Evolutionary conservation across 1,140 invertebrate species (phyloP).

Genomic region (Drosophila ogumai): DNA sequence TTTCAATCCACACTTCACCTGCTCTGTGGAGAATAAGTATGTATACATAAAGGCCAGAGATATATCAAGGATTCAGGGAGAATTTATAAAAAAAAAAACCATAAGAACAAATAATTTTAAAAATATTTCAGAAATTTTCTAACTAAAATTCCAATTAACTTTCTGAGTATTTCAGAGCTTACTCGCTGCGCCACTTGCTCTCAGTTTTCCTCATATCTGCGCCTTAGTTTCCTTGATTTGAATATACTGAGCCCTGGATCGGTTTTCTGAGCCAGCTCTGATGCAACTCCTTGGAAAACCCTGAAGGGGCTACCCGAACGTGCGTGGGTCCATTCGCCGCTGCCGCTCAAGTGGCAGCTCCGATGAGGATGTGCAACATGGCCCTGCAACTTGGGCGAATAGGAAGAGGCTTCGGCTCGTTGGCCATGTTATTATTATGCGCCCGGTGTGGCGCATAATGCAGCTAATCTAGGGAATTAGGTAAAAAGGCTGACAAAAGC

Average conservation of each 20-base stretch:
- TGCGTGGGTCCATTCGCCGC: constrained; percentile 41
- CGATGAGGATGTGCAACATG: constrained; percentile 30
- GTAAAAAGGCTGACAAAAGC: constrained; percentile 77
- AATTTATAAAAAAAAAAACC: neutral
- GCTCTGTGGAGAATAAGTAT: neutral
- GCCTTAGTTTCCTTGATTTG: constrained; percentile 15
- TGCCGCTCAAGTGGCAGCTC: constrained; percentile 50
- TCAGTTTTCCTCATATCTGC: neutral
- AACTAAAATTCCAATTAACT: neutral
- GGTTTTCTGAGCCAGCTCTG: constrained; percentile 15
- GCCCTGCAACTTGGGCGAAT: constrained; percentile 5
- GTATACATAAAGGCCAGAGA: neutral
- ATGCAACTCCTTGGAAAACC: constrained; percentile 26
- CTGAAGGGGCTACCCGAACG: constrained; percentile 28
- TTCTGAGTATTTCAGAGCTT: neutral
- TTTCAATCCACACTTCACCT: constrained; percentile 1
- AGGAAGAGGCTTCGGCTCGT: constrained; percentile 19
- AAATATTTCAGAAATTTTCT: neutral
- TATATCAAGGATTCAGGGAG: neutral
- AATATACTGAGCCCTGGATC: constrained; percentile 22
- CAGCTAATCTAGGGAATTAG: constrained; percentile 81
- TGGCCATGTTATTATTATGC: constrained; percentile 61
- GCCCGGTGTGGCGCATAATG: constrained; percentile 78
- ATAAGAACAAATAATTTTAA: neutral
- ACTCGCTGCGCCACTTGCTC: neutral